Evolutionary conservation across 2,888 invertebrate genomes (phyloP), one percentile per base, ranked within the genome.

Genomic region (Drosophila merina): DNA sequence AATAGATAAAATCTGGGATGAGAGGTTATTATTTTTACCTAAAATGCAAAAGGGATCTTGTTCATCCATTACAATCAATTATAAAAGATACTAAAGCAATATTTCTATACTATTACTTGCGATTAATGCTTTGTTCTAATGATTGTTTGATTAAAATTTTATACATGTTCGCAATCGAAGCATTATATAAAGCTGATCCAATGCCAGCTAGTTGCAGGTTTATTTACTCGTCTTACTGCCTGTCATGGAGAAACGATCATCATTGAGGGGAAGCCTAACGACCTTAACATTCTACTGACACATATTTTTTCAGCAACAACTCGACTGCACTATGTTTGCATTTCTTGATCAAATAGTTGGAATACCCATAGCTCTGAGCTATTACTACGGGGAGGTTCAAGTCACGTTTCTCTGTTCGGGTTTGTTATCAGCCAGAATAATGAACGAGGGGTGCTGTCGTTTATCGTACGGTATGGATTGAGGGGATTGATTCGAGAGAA

Each of bases 401-500:
- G 63, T 64, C 63, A 64, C 63, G 63, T 64, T 64, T 64, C 64
- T 45, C 63, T 26, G 63, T 52, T 45, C 51, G 26, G 45, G 52
- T 75, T 59, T 44, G 63, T 69, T 69, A 67, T 56, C 67, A 56
- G 59, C 59, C 58, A 76, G 68, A 69, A 63, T 68, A 52, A 33
- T 12, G 68, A 49, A 36, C 30, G 6, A 25, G 12, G 25, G 9
- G 20, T 30, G 12, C 20, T 20, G 20, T 2, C 20, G 2, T 20
- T 20, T 20, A 20, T 20, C 20, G 20, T 20, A 20, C 20, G 20
- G 20, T 20, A 1, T 20, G 20, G 20, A 20, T 20, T 20, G 20
- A 2, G 20, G 20, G 20, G 20, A 20, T 20, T 2, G 20, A 20
- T 20, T 20, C 20, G 20, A 20, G 20, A 20, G 20, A 20, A 20